Evolutionary conservation across 2,888 invertebrate species (phyloP).

Genomic region (Ochropleura leucogaster): DNA sequence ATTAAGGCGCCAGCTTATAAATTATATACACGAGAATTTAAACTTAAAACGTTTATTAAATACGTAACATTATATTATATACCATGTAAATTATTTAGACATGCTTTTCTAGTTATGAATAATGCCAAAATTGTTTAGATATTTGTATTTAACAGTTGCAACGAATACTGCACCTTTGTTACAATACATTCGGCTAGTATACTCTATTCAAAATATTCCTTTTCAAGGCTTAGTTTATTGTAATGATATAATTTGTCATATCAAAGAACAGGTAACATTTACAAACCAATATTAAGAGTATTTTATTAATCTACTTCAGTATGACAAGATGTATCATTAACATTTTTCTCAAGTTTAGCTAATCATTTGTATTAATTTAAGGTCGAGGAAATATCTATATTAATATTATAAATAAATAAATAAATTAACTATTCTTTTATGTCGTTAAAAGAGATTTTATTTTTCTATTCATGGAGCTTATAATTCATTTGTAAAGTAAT

Average conservation of each 20-base stretch:
- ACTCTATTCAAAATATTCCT: constrained; percentile 23
- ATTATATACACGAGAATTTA: constrained; percentile 55
- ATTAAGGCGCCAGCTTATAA: constrained; percentile 45
- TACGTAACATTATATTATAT: constrained; percentile 60
- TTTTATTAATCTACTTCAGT: constrained; percentile 13
- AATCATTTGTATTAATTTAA: constrained; percentile 66
- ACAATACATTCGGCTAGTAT: constrained; percentile 35
- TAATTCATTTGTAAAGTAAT: constrained; percentile 82
- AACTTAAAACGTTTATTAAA: constrained; percentile 59
- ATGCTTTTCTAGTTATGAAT: constrained; percentile 64
- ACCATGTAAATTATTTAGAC: constrained; percentile 61
- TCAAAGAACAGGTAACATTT: constrained; percentile 18
- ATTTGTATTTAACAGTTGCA: constrained; percentile 51
- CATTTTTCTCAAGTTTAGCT: constrained; percentile 43
- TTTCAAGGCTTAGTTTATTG: constrained; percentile 20
- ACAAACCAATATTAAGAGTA: constrained; percentile 20
- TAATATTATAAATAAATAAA: constrained; percentile 78
- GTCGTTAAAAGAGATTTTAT: constrained; percentile 82
- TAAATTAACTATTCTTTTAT: constrained; percentile 81
- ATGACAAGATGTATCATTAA: constrained; percentile 52
- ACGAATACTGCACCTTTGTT: constrained; percentile 53
- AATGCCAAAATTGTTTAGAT: constrained; percentile 65
- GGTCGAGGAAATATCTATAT: constrained; percentile 69
- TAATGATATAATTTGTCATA: constrained; percentile 55
- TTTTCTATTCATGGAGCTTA: constrained; percentile 85